Conservation (phyloP, 2,113 vertebrate species). For the Apteryx owenii region DNA sequence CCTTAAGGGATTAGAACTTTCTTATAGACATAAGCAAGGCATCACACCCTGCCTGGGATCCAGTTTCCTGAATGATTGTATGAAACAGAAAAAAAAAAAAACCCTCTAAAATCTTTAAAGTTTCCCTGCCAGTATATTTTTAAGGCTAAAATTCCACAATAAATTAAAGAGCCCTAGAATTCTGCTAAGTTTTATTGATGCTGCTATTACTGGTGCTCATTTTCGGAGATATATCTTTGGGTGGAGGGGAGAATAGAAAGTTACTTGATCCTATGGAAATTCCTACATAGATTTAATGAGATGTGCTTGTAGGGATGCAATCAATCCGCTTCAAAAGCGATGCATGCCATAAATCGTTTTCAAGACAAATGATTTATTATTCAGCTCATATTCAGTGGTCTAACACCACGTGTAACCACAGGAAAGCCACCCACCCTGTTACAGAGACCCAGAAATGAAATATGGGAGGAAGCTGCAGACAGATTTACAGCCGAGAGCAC, state of each 20-base stretch:
- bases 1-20: neutral
- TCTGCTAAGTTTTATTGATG: neutral
- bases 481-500: neutral
- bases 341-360: too few species aligned
- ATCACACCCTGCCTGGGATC: neutral
- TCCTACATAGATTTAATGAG: neutral
- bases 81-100: rapidly evolving
- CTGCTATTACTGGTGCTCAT: neutral
- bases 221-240: neutral
- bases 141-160: neutral
- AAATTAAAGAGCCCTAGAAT: neutral
- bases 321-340: neutral
- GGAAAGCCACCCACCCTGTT: neutral
- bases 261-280: neutral
- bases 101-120: too few species aligned
- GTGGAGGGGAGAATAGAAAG: neutral
- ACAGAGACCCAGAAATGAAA: neutral
- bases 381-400: too few species aligned
- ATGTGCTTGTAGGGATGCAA: too few species aligned
- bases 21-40: neutral
- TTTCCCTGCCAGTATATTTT: neutral
- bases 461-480: neutral
- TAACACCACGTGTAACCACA: neutral
- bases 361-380: neutral
- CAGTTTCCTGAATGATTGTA: rapidly evolving